Evolutionary conservation across 2,797 vertebrate genomes (phyloP), one percentile per base, ranked within the genome.

Genomic region (Leucoraja ocellata): DNA sequence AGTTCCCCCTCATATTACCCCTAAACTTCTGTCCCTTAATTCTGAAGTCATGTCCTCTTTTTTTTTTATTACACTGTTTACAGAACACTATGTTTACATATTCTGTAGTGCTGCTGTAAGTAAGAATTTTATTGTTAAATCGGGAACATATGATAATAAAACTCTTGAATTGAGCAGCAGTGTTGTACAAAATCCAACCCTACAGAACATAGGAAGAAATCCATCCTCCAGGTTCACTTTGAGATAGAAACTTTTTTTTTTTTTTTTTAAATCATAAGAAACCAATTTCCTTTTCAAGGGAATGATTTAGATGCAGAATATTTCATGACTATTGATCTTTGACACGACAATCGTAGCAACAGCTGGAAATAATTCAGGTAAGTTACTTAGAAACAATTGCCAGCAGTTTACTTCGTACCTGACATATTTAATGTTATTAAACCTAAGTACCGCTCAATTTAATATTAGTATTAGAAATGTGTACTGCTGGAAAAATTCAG

Each of bases 361-460:
- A 61, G 23, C 80, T 83, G 54, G 0, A 58, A 83, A 8, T 28
- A 36, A 78, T 78, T 78, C 32, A 36, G 77, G 80, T 28, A 61
- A 83, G 46, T 28, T 83, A 83, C 58, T 83, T 83, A 61, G 23
- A 83, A 83, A 83, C 58, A 83, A 83, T 58, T 83, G 80, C 23
- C 18, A 28, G 80, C 46, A 28, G 80, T 58, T 58, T 83, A 83
- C 80, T 28, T 28, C 13, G 54, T 58, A 28, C 46, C 8, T 83
- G 32, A 39, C 78, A 79, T 0, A 18, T 58, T 28, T 58, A 58
- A 13, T 58, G 54, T 83, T 58, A 28, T 28, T 58, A 58, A 83
- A 28, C 10, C 46, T 4, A 28, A 58, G 80, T 54, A 13, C 46
- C 10, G 46, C 0, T 83, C 80, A 83, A 83, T 83, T 83, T 10